Evolutionary conservation across 1,140 invertebrate genomes (phyloP).

Genomic region (Diachasmimorpha longicaudata): DNA sequence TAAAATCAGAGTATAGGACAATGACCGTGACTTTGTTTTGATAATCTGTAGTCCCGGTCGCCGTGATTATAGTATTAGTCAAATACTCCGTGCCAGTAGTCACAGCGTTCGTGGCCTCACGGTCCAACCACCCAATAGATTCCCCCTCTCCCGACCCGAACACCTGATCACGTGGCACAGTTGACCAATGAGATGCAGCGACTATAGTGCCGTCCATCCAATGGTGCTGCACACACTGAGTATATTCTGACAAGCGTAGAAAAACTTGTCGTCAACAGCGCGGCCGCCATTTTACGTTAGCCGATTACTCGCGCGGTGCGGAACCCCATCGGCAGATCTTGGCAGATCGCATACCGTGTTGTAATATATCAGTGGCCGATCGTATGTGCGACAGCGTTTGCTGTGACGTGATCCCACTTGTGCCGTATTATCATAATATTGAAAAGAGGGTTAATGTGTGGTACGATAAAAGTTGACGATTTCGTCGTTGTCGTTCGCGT

Average conservation of each 20-base stretch:
- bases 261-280: constrained; percentile 88
- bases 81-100: constrained; percentile 11
- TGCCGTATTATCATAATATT: constrained; percentile 35
- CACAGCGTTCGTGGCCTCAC: constrained; percentile 37
- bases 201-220: constrained; percentile 64
- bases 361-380: constrained; percentile 45
- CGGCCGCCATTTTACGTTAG: constrained; percentile 85
- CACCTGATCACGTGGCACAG: constrained; percentile 52
- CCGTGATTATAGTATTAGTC: constrained; percentile 29
- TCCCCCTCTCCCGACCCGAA: not conserved
- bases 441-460: constrained; percentile 8
- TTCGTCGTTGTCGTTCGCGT: constrained; percentile 39
- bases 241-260: constrained; percentile 89
- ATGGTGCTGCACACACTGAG: constrained; percentile 72
- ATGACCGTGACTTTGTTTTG: not conserved
- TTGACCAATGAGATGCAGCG: constrained; percentile 47
- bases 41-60: constrained; percentile 27
- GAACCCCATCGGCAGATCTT: constrained; percentile 46
- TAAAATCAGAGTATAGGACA: not conserved
- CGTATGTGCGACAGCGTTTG: constrained; percentile 27
- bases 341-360: constrained; percentile 39
- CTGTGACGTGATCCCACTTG: constrained; percentile 13
- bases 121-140: constrained; percentile 31
- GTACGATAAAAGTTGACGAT: constrained; percentile 14
- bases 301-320: constrained; percentile 68